Base-by-base conservation (phyloP, 2,113 vertebrate species). In the Ophthalmolycus amberensis region DNA sequence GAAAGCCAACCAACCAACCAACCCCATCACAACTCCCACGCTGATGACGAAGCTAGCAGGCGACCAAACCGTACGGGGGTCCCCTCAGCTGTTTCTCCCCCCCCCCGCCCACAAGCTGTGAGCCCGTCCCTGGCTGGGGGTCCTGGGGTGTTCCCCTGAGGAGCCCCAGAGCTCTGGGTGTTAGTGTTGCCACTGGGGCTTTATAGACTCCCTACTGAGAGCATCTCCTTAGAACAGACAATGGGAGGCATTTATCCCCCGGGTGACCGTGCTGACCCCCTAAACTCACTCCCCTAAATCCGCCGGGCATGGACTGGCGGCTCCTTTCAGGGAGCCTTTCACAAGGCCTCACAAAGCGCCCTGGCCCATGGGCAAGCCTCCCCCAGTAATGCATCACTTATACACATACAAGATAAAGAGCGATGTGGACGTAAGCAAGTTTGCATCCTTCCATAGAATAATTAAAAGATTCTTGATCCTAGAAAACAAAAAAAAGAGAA, bases 201-300 rank as follows among this genome's bases (percentile, higher is more conserved):
- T 96, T 94, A 90, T 94, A 95, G 96, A 95, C 97, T 94, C 97
- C 98, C 98, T 11, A 95, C 97, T 96, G 98, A 93, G 97, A 96
- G 95, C 97, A 94, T 97, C 97, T 96, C 97, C 97, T 98, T 96
- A 96, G 95, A 96, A 89, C 94, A 94, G 91, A 99, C 98, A 99
- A 99, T 97, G 92, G 93, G 74, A 84, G 95, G 90, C 96, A 97
- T 98, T 99, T 96, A 99, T 97, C 93, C 95, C 85, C 84, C 90
- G 90, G 91, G 95, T 97, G 97, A 99, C 97, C 96, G 92, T 88
- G 85, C 94, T 97, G 97, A 98, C 98, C 97, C 96, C 96, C 94
- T 96, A 92, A 97, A 97, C 97, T 97, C 96, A 95, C 95, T 96
- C 96, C 96, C 96, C 97, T 97, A 96, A 95, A 96, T 97, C 96